Evolutionary conservation across 2,888 invertebrate genomes (phyloP), one percentile per base, ranked within the genome.

Genomic region (Perizoma flavofasciatum): DNA sequence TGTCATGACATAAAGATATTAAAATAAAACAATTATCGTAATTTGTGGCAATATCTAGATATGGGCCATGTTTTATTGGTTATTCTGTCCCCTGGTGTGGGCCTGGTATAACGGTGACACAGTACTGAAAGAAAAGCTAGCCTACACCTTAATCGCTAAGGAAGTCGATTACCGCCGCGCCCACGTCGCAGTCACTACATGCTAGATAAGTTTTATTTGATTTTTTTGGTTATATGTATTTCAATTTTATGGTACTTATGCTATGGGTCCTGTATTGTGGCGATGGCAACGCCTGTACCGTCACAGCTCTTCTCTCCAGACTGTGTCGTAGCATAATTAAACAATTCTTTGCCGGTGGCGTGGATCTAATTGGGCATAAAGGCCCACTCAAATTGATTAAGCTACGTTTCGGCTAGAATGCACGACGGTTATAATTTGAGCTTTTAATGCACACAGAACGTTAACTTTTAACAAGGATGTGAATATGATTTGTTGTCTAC

Each of bases 1-100:
- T 63, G 57, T 59, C 66, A 63, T 61, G 63, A 52, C 49, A 68
- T 65, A 59, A 60, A 63, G 76, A 79, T 81, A 83, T 88, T 85
- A 88, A 81, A 78, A 75, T 70, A 73, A 74, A 83, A 80, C 85
- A 81, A 86, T 87, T 86, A 85, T 77, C 74, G 82, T 85, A 83
- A 88, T 86, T 85, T 82, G 81, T 81, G 83, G 73, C 79, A 70
- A 78, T 83, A 87, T 85, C 77, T 74, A 75, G 81, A 82, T 81
- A 82, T 71, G 74, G 72, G 55, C 40, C 70, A 69, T 73, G 74
- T 59, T 75, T 83, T 82, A 85, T 86, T 77, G 80, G 78, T 76
- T 77, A 79, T 81, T 78, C 76, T 74, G 73, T 73, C 72, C 71
- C 72, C 70, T 66, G 65, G 53, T 61, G 61, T 61, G 53, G n/a